phyloP scores from a whole-genome alignment of 2,113 vertebrate genomes.

The Aix galericulata region DNA sequence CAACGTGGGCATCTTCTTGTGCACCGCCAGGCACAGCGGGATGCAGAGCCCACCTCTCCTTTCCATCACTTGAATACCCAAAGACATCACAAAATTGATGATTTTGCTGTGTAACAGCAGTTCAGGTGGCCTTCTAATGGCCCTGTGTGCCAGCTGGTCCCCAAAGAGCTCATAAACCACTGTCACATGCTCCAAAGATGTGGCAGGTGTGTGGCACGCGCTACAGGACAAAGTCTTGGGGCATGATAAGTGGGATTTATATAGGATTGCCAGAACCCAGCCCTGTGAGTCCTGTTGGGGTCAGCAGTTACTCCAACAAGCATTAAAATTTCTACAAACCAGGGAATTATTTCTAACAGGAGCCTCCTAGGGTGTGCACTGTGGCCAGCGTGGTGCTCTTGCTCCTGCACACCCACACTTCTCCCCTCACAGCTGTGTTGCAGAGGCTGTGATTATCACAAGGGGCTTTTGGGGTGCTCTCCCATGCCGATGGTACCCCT shows the following conservation, averaged over 20 bases:
- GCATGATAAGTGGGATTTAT: no score
- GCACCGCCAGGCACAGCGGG: accelerated
- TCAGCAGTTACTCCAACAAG: not conserved
- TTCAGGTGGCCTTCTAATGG: not conserved
- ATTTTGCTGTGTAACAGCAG: not conserved
- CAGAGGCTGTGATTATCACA: not conserved
- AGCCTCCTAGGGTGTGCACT: accelerated
- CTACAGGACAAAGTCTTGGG: not conserved
- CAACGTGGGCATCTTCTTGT: no score
- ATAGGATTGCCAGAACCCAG: no score
- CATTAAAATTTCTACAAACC: not conserved
- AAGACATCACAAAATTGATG: not conserved
- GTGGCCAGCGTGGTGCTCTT: accelerated
- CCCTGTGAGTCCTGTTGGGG: not conserved
- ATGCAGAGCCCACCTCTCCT: not conserved
- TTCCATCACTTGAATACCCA: not conserved
- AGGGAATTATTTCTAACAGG: accelerated
- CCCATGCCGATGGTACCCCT: not conserved
- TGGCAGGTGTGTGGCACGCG: accelerated
- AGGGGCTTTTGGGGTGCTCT: not conserved
- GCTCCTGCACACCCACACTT: accelerated
- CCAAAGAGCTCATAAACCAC: not conserved
- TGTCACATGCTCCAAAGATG: not conserved
- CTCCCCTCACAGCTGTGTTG: not conserved
- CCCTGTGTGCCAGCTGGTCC: not conserved